phyloP scores from a whole-genome alignment of 2,797 vertebrate genomes.

The Acipenser transmontanus region DNA sequence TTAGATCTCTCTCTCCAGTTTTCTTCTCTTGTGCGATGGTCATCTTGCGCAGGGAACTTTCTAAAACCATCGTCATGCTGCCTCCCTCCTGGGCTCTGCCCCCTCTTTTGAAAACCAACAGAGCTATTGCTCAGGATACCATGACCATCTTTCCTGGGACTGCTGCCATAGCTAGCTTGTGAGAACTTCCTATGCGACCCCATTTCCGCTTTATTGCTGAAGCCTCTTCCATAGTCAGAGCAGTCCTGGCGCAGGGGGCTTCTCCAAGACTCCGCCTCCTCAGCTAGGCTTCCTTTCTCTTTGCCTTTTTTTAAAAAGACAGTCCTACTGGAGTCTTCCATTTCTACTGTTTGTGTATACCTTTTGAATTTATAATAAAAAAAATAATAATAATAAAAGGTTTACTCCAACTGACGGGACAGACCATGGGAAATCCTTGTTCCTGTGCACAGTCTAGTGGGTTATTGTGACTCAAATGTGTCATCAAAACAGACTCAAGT shows the following conservation, averaged over 20 bases:
- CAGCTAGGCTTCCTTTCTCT: slow-evolving; percentile 47
- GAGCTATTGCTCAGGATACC: slow-evolving; percentile 56
- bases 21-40: slow-evolving; percentile 50
- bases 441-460: no score
- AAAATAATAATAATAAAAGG: not conserved
- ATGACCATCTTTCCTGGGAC: slow-evolving; percentile 60
- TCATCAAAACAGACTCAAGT: not conserved
- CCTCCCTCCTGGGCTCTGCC: slow-evolving; percentile 54
- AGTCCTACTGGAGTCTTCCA: slow-evolving; percentile 72
- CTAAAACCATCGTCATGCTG: slow-evolving; percentile 59
- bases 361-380: slow-evolving; percentile 34
- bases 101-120: slow-evolving; percentile 51
- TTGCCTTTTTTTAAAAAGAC: slow-evolving; percentile 58
- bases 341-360: slow-evolving; percentile 45
- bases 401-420: slow-evolving; percentile 6
- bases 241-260: slow-evolving; percentile 40
- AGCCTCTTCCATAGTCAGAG: slow-evolving; percentile 54
- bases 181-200: slow-evolving; percentile 56
- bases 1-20: slow-evolving; percentile 63
- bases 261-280: slow-evolving; percentile 61
- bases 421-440: no score
- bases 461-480: not conserved
- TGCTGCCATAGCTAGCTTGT: slow-evolving; percentile 49
- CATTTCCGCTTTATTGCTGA: slow-evolving; percentile 59
- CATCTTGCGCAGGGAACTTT: slow-evolving; percentile 55